A percentile compares a stretch with the other conserved stretches of the same genome.
Evolutionary conservation across 2,113 vertebrate genomes (phyloP).

Genomic region (Formicarius rufipectus): DNA sequence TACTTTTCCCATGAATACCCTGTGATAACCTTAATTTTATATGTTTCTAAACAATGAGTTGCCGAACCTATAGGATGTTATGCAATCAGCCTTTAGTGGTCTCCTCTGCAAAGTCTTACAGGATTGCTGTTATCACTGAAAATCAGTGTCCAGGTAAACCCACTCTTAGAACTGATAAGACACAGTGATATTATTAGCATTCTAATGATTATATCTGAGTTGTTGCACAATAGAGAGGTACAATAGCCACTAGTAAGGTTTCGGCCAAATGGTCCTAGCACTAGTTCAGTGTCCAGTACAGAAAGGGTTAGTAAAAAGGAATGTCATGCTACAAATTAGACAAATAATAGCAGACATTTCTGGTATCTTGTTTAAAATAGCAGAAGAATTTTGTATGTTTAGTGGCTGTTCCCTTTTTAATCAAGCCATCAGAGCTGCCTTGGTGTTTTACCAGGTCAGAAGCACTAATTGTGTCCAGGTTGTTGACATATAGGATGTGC

Average conservation of each 20-base stretch:
- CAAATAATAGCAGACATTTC: neutral
- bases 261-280: neutral
- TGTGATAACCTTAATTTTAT: neutral
- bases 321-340: neutral
- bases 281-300: neutral
- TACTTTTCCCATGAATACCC: neutral
- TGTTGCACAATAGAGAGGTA: neutral
- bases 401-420: neutral
- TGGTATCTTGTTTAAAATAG: neutral
- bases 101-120: neutral
- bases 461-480: neutral
- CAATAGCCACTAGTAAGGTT: neutral
- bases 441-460: neutral
- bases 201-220: neutral
- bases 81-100: neutral
- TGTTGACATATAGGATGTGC: neutral
- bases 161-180: neutral
- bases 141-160: neutral
- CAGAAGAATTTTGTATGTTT: neutral
- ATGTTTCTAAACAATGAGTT: neutral
- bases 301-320: neutral
- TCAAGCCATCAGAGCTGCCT: neutral
- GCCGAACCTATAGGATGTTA: neutral
- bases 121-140: neutral
- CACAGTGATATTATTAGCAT: neutral